A percentile compares a stretch with the other conserved stretches of the same genome.
Conservation (phyloP, 30 jellyfish, hydroid and myxozoan genomes). For the Rhopilema esculentum region DNA sequence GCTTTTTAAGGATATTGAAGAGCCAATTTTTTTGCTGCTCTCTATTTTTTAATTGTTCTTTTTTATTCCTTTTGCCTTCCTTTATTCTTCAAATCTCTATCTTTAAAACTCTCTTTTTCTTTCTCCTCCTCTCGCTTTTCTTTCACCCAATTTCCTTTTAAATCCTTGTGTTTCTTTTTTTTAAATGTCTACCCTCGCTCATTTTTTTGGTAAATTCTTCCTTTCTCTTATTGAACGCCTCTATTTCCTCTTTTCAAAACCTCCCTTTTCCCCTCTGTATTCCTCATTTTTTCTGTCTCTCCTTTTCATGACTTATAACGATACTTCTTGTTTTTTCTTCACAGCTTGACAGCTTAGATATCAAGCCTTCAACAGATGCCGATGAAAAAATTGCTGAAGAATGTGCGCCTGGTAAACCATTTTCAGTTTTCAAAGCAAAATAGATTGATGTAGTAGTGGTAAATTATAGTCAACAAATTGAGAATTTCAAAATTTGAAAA, state of each 20-base stretch:
- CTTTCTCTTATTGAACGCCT: not conserved
- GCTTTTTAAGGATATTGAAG: no score
- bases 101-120: no score
- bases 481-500: not conserved
- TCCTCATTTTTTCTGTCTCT: not conserved
- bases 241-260: not conserved
- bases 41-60: no score
- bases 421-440: slow-evolving; percentile 78
- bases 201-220: not conserved
- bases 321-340: not conserved
- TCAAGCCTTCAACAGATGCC: slow-evolving; percentile 88
- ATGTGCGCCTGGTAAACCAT: slow-evolving; percentile 99
- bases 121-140: no score
- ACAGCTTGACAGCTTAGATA: slow-evolving; percentile 83
- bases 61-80: no score
- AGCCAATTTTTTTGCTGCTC: no score
- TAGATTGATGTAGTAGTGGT: slow-evolving; percentile 13
- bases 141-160: no score
- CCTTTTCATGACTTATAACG: not conserved
- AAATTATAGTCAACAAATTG: not conserved
- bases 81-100: no score
- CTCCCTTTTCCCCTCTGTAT: not conserved
- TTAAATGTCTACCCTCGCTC: not conserved
- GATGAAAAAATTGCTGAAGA: slow-evolving; percentile 90
- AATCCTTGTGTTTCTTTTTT: no score